Evolutionary conservation across 2,113 vertebrate species (phyloP), one percentile per base, ranked within the genome.

Genomic region (Chamaea fasciata): DNA sequence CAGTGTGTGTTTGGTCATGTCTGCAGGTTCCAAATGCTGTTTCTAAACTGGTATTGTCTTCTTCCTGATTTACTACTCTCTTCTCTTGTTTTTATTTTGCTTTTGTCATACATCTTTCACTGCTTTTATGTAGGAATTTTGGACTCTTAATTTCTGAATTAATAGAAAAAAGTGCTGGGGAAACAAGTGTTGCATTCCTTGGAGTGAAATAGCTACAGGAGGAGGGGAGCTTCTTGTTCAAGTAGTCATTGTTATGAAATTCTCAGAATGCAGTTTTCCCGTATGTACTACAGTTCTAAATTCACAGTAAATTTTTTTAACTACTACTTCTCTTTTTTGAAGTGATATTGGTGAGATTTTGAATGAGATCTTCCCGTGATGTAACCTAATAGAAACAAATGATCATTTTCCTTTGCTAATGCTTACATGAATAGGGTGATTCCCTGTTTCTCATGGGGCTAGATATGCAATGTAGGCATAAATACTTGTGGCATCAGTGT

Each of bases 201-300:
- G 23, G 6, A 65, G 12, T 53, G 59, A 63, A 87, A 64, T 55
- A 65, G 15, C 14, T 75, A 8, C 7, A 59, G 28, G 30, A 74
- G 23, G 14, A 83, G 13, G 5, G 7, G 11, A 73, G 4, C 23
- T 86, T 69, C 46, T 77, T 62, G n/a, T 56, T 85, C 44, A 20
- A 64, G 33, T 68, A 31, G 12, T 31, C 15, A 10, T 56, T 68
- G n/a, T 57, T 87, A 60, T 41, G 31, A 80, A 79, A 46, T 64
- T 71, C 21, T 80, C 22, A 52, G 35, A 68, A n/a, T 69, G 39
- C 42, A 39, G 0, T 73, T 94, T 80, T 83, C 24, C 24, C 6
- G 2, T 56, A 30, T 0, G 0, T 85, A n/a, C 10, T 69, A 33
- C 15, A 42, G 19, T 77, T 80, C 21, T 47, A 50, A 85, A 74